phyloP scores from a whole-genome alignment of 1,140 invertebrate genomes.

The Drosophila kohkoa region DNA sequence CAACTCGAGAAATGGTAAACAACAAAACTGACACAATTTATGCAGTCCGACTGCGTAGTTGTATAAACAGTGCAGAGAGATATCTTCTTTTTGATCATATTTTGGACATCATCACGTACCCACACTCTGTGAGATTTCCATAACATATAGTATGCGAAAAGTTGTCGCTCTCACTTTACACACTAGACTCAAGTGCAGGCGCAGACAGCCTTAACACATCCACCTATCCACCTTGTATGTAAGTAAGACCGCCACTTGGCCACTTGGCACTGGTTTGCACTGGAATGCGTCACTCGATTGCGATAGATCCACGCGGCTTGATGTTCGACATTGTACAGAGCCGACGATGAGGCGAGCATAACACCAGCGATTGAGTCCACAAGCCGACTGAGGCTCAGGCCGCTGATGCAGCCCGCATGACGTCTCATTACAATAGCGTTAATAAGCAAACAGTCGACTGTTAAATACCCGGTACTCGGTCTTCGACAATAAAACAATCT shows the following conservation, averaged over 20 bases:
- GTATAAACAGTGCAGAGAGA: slow-evolving; percentile 14
- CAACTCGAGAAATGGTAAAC: slow-evolving; percentile 46
- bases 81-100: not conserved
- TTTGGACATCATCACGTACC: slow-evolving; percentile 35
- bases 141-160: not conserved
- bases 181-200: not conserved
- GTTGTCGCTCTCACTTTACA: not conserved
- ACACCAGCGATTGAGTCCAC: slow-evolving; percentile 12
- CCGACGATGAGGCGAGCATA: slow-evolving; percentile 29
- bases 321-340: slow-evolving; percentile 31
- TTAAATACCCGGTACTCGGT: not conserved
- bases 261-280: slow-evolving; percentile 58
- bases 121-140: slow-evolving; percentile 34
- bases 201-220: slow-evolving; percentile 12
- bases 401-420: slow-evolving; percentile 31
- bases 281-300: slow-evolving; percentile 54
- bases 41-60: slow-evolving; percentile 34
- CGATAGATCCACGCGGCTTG: slow-evolving; percentile 35
- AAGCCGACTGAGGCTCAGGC: slow-evolving; percentile 23
- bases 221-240: not conserved
- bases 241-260: slow-evolving; percentile 14
- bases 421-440: slow-evolving; percentile 24
- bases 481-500: no score
- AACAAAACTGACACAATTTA: slow-evolving; percentile 38
- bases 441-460: not conserved